Conservation (phyloP, 2,888 invertebrate species). For the Abscondita cerata region DNA sequence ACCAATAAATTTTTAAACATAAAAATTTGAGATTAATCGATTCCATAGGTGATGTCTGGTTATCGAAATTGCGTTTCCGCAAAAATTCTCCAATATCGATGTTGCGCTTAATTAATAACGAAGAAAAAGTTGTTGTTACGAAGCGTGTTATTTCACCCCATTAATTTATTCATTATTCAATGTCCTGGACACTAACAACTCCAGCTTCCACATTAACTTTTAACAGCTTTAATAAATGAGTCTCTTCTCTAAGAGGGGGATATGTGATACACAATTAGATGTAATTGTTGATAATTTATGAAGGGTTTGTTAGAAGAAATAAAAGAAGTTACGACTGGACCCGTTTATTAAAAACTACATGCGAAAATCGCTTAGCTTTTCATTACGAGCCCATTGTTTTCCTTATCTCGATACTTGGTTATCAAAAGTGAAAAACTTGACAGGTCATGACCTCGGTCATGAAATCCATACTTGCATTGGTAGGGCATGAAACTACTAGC, state of each 20-base stretch:
- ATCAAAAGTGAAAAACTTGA: constrained; percentile 39
- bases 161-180: constrained; percentile 32
- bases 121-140: constrained; percentile 2
- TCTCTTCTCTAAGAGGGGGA: constrained; percentile 23
- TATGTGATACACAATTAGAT: constrained; percentile 35
- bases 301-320: constrained; percentile 29
- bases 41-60: not conserved
- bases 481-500: constrained; percentile 46
- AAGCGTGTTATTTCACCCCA: constrained; percentile 19
- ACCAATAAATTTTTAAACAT: constrained; percentile 27
- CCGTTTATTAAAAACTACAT: no score
- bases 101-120: no score
- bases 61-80: not conserved
- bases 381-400: no score
- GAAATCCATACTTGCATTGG: constrained; percentile 51
- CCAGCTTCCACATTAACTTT: constrained; percentile 32
- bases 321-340: not conserved
- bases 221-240: constrained; percentile 33
- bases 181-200: constrained; percentile 30
- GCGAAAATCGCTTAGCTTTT: no score
- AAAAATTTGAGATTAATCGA: constrained; percentile 22
- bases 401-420: constrained; percentile 7
- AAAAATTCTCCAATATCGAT: not conserved
- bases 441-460: constrained; percentile 53
- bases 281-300: constrained; percentile 33